A percentile compares a stretch with the other conserved stretches of the same genome.
phyloP scores from a whole-genome alignment of 2,797 vertebrate species.

The Hydrocynus forskahlii region DNA sequence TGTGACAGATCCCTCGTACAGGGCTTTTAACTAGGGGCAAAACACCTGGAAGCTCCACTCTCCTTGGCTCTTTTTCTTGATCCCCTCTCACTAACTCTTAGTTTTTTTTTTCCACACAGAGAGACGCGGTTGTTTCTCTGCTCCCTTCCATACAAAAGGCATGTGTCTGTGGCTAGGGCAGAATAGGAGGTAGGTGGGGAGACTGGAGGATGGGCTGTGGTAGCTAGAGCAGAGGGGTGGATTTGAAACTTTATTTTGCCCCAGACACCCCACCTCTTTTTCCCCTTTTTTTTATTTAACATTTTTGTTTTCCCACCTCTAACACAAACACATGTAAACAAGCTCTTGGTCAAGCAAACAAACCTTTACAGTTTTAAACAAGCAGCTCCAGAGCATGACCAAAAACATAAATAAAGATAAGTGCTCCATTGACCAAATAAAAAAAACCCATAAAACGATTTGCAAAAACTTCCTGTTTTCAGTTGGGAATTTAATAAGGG shows the following conservation, averaged over 20 bases:
- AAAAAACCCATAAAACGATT: constrained; percentile 5
- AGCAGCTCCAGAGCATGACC: constrained; percentile 12
- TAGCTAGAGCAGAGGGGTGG: constrained; percentile 67
- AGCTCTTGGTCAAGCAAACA: constrained; percentile 43
- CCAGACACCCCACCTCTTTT: constrained; percentile 49
- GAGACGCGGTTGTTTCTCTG: constrained; percentile 78
- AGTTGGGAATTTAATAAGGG: constrained; percentile 4
- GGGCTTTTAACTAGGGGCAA: constrained; percentile 80
- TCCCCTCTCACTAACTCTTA: constrained; percentile 77
- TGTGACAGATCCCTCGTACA: constrained; percentile 68
- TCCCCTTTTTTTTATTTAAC: constrained; percentile 45
- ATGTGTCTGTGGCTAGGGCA: constrained; percentile 73
- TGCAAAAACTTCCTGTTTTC: constrained; percentile 9
- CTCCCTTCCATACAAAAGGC: constrained; percentile 77
- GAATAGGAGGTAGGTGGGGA: constrained; percentile 68
- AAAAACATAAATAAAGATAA: constrained; percentile 32
- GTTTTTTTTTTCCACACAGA: constrained; percentile 69
- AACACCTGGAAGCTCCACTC: constrained; percentile 78
- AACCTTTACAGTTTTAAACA: constrained; percentile 36
- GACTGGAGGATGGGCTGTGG: constrained; percentile 77
- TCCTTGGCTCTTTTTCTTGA: constrained; percentile 69
- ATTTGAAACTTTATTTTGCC: constrained; percentile 60
- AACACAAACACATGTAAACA: constrained; percentile 52
- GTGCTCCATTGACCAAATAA: constrained; percentile 1
- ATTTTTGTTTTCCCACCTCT: constrained; percentile 54